phyloP scores from a whole-genome alignment of 2,888 invertebrate species.

The Rhabditophanes sp. region DNA sequence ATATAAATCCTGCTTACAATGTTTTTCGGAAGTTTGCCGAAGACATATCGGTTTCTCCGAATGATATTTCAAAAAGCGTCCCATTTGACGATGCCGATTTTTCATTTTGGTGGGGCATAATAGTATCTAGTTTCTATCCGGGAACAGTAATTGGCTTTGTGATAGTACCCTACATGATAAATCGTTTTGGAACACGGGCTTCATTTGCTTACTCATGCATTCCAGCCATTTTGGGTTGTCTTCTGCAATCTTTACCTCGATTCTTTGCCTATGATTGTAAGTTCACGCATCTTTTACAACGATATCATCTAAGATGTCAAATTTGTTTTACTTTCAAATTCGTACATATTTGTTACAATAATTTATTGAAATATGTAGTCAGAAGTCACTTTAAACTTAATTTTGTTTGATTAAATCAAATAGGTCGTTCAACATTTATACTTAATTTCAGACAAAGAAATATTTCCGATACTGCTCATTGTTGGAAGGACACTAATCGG shows the following conservation, averaged over 20 bases:
- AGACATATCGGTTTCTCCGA: slow-evolving; percentile 2
- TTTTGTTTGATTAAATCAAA: too few species aligned
- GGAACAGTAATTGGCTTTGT: slow-evolving; percentile 36
- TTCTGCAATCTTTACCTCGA: slow-evolving; percentile 20
- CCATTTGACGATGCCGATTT: slow-evolving; percentile 16
- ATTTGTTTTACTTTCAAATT: neutral
- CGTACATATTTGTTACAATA: neutral
- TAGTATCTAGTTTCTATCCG: slow-evolving; percentile 35
- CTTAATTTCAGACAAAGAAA: too few species aligned
- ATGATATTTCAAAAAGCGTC: slow-evolving; percentile 4
- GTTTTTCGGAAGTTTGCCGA: slow-evolving; percentile 25
- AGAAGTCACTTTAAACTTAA: slow-evolving; percentile 2
- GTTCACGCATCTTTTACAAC: neutral
- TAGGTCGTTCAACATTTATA: too few species aligned
- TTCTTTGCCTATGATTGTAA: slow-evolving; percentile 5
- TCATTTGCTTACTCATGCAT: slow-evolving; percentile 23
- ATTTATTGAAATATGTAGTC: neutral
- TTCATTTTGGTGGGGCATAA: slow-evolving; percentile 27
- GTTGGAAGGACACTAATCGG: slow-evolving; percentile 35
- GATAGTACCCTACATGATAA: slow-evolving; percentile 25
- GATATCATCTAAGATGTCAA: neutral
- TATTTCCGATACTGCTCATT: too few species aligned
- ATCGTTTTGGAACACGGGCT: slow-evolving; percentile 24
- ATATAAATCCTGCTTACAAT: slow-evolving; percentile 38
- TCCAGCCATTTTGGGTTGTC: slow-evolving; percentile 26